Conservation (phyloP, 2,797 vertebrate species). For the Chlorospingus semifuscus region DNA sequence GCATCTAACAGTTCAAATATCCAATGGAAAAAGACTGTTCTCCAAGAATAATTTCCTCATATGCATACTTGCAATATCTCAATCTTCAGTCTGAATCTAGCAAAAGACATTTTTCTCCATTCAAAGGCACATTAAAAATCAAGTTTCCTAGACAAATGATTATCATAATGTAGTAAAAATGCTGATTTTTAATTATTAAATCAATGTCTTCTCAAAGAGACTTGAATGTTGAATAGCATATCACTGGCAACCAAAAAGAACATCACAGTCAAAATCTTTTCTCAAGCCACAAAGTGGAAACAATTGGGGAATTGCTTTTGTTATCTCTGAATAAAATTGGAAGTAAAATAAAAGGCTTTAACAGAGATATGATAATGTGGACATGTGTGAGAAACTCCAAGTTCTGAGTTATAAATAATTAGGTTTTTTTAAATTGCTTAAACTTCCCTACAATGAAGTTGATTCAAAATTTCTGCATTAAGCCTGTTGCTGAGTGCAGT, state of each 20-base stretch:
- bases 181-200: neutral
- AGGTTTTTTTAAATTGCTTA: neutral
- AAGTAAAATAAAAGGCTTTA: neutral
- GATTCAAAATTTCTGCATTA: neutral
- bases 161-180: neutral
- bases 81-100: neutral
- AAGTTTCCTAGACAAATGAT: neutral
- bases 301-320: neutral
- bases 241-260: neutral
- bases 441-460: neutral
- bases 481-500: neutral
- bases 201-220: neutral
- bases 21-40: neutral
- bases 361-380: neutral
- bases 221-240: neutral
- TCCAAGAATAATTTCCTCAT: neutral
- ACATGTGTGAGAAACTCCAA: neutral
- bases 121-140: neutral
- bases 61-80: neutral
- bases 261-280: neutral
- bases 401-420: neutral
- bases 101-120: neutral
- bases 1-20: neutral
- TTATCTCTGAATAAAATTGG: neutral
- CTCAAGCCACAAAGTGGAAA: neutral